Evolutionary conservation across 2,113 vertebrate genomes (phyloP), one percentile per base, ranked within the genome.

Genomic region (Peromyscus californicus): DNA sequence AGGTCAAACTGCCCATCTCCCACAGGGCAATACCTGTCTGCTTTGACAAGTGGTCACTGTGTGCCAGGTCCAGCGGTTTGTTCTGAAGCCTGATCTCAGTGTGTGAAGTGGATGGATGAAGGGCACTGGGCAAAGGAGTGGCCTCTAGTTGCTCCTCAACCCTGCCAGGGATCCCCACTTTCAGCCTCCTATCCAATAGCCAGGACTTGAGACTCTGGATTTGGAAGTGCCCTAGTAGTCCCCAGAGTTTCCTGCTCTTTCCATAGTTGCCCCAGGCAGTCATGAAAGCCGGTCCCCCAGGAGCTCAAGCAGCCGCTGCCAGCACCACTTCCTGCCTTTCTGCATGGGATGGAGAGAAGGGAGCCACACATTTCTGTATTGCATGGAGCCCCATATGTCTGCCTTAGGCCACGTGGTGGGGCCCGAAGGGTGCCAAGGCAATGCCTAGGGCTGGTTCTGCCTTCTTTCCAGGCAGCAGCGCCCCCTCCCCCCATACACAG

Each of bases 381-480:
- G 3, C 61, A 0, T 3, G 45, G 78, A 45, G 5, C 26, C 78
- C 65, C 4, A 17, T 79, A 9, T 3, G n/a, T 70, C 22, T 11
- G 5, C 10, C 36, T 0, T 26, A 31, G 13, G 51, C 59, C 67
- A 3, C 8, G 8, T 39, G 15, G n/a, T 75, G 67, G 42, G 78
- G 74, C 45, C 45, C 12, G 0, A 1, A 54, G 75, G 63, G 61
- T 63, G 51, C 16, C 22, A 10, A 54, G 74, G 26, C 48, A 1
- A 39, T 63, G 98, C 54, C 91, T 98, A 97, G 95, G 97, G 98
- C 99, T 98, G 21, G 33, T 26, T 65, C 24, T 31, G 48, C 54
- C 89, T 63, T 63, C 5, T 16, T n/a, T 33, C 54, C 72, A 4
- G 94, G 84, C 70, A 72, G 70, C 70, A 8, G 33, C 69, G 7